Base-by-base conservation (phyloP, 1,140 invertebrate species). In the Cardiocondyla obscurior region DNA sequence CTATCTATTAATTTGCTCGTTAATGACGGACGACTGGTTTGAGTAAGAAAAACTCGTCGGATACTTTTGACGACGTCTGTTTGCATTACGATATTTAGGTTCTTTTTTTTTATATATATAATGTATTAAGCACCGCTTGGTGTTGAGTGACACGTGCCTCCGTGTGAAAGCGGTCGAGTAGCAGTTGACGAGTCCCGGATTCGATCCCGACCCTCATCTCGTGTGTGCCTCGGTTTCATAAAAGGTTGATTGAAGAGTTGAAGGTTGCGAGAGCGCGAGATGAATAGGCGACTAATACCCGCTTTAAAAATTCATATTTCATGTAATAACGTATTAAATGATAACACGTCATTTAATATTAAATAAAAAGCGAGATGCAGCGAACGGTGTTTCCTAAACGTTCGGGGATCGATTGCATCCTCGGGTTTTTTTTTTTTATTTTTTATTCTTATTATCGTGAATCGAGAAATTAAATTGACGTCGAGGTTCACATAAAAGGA, bases 81-180 rank as follows among this genome's bases (percentile, higher is more conserved):
- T n/a, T 4, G 16, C 22, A 3, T n/a, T n/a, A 25, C 8, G 39
- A 67, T 22, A 8, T 36, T 51, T n/a, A 33, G 10, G 6, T 0
- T 33, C 8, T 6, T 22, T 36, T 6, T 22, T 36, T 36, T 69
- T 49, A 14, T 69, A 49, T 36, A 51, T 53, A n/a, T 69, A 25
- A 62, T 39, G 33, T 60, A 55, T 28, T 36, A 39, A 25, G 2
- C 30, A 62, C 33, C 22, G 22, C 57, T 60, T 36, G 8, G 30
- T 36, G 12, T 60, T 39, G 30, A n/a, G 10, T 58, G 57, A 36
- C n/a, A 8, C 22, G 39, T 67, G n/a, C 5, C 57, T 60, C 1
- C 30, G 57, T 60, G 57, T 60, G 57, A 60, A 60, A 60, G 57
- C 57, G 57, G 57, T 60, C 57, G 30, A 60, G 30, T 60, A 39